Conservation (phyloP, 2,888 invertebrate species). For the Drosophila silvestris region DNA sequence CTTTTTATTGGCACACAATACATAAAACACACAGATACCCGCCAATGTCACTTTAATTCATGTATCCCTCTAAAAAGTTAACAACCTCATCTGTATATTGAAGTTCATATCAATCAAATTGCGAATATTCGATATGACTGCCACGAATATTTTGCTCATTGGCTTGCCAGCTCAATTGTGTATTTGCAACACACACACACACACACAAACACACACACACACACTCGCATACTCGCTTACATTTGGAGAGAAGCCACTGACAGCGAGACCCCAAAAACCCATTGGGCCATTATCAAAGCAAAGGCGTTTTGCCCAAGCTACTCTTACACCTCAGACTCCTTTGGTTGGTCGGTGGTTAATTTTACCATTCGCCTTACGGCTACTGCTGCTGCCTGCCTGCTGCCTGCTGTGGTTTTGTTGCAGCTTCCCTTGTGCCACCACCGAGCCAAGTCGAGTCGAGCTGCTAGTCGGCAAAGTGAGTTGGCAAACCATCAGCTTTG, state of each 20-base stretch:
- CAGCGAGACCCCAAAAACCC: conserved; percentile 44
- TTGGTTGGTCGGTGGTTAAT: conserved; percentile 76
- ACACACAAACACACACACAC: background rate
- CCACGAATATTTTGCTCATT: conserved; percentile 49
- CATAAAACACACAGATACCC: background rate
- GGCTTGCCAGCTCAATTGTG: conserved; percentile 44
- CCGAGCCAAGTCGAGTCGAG: background rate
- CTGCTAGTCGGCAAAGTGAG: conserved; percentile 38
- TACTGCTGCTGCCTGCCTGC: conserved; percentile 19
- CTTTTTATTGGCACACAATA: conserved; percentile 8
- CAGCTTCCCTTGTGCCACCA: conserved; percentile 62
- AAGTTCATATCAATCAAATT: conserved; percentile 56
- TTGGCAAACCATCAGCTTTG: conserved; percentile 72
- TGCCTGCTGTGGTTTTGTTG: conserved; percentile 57
- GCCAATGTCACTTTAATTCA: conserved; percentile 35
- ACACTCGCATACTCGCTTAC: conserved; percentile 8
- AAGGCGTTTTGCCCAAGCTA: conserved; percentile 65
- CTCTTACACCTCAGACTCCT: conserved; percentile 74
- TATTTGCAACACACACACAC: conserved; percentile 19
- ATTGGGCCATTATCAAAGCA: conserved; percentile 73
- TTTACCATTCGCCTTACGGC: conserved; percentile 77
- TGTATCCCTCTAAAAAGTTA: conserved; percentile 12
- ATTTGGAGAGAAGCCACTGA: conserved; percentile 35
- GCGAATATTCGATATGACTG: conserved; percentile 53
- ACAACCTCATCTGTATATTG: conserved; percentile 7